Percentiles rank a stretch among this genome's conserved stretches.
These are phyloP conservation scores for Cephus cinctus DNA, from an alignment of 1,140 invertebrate genomes.

Conservation along the genomic window DNA sequence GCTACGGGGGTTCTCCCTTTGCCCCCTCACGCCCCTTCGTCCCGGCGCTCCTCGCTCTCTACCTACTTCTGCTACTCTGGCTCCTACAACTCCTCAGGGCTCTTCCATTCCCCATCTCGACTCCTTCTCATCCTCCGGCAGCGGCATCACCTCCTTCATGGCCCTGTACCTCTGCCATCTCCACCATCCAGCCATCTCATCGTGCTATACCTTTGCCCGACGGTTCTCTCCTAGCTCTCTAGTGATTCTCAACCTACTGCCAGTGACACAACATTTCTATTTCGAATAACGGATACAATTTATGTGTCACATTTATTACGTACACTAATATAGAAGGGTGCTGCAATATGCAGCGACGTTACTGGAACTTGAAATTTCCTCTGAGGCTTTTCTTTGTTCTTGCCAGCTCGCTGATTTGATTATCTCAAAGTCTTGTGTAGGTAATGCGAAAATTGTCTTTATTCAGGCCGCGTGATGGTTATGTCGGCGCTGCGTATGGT, in stretches of 20 bases:
- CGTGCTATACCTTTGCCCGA: slow-evolving; percentile 36
- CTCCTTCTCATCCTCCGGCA: slow-evolving; percentile 4
- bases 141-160: slow-evolving; percentile 7
- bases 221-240: slow-evolving; percentile 30
- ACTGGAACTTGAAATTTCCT: no score
- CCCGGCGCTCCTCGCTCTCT: slow-evolving; percentile 37
- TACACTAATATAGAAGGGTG: no score
- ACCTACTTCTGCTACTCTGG: slow-evolving; percentile 33
- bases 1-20: slow-evolving; percentile 42
- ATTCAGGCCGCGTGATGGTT: no score
- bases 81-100: slow-evolving; percentile 18
- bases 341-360: no score
- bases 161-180: slow-evolving; percentile 9
- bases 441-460: no score
- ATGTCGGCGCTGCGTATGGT: no score
- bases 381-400: no score
- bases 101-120: slow-evolving; percentile 10
- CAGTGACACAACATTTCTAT: no score
- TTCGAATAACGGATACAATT: no score
- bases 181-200: slow-evolving; percentile 20
- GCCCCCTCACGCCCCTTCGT: slow-evolving; percentile 26
- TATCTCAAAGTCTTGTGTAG: no score
- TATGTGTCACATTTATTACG: no score
- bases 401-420: no score
- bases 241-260: slow-evolving; percentile 16